Conservation (phyloP, 1,140 invertebrate genomes). For the Drosophila kepulauana region DNA sequence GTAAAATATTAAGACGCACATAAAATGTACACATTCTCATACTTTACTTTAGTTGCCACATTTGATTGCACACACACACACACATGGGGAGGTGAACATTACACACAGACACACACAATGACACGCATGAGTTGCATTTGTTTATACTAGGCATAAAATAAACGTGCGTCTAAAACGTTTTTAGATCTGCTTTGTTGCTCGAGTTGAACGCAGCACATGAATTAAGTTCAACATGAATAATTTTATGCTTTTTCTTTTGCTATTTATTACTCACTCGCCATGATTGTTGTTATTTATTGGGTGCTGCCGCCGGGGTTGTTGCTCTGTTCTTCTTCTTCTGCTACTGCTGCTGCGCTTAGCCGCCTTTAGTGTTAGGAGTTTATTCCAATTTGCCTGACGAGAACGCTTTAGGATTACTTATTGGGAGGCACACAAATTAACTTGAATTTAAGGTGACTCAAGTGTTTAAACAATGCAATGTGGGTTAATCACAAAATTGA, state of each 20-base stretch:
- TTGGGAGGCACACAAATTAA: constrained; percentile 38
- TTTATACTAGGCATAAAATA: constrained; percentile 64
- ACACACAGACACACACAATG: constrained; percentile 41
- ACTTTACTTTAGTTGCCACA: constrained; percentile 22
- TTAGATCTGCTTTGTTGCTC: constrained; percentile 10
- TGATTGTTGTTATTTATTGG: constrained; percentile 53
- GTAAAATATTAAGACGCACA: constrained; percentile 56
- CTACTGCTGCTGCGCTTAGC: constrained; percentile 31
- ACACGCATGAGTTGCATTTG: constrained; percentile 74
- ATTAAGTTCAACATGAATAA: constrained; percentile 30
- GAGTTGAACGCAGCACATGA: constrained; percentile 11
- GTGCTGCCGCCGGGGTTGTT: constrained; percentile 7
- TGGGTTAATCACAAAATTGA: constrained; percentile 51
- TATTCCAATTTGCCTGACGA: constrained; percentile 14
- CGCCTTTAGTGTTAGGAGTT: constrained; percentile 38
- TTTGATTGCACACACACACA: constrained; percentile 40
- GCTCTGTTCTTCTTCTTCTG: constrained; percentile 21
- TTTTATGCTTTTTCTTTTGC: constrained; percentile 36
- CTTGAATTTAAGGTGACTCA: constrained; percentile 3
- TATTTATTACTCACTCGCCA: constrained; percentile 80
- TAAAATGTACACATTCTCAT: constrained; percentile 40
- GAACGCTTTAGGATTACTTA: constrained; percentile 64
- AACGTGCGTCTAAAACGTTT: constrained; percentile 36
- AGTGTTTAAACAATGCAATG: constrained; percentile 38
- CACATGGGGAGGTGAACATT: not conserved